Evolutionary conservation across 2,113 vertebrate genomes (phyloP).

Genomic region (Porphyrio hochstetteri): DNA sequence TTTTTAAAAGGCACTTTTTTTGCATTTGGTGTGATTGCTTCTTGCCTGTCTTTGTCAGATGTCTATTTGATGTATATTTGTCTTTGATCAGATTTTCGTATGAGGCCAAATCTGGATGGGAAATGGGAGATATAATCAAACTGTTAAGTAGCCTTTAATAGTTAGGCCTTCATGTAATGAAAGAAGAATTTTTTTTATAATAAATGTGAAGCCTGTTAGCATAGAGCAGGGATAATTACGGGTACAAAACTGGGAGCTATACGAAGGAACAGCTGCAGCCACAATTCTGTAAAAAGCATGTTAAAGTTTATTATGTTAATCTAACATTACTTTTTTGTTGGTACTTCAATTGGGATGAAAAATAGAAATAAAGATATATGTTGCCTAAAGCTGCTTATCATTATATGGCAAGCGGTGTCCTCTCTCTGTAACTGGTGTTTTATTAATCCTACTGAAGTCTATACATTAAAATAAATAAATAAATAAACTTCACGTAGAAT

Average conservation of each 20-base stretch:
- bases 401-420: not conserved
- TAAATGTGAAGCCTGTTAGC: conserved; percentile 20
- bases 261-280: conserved; percentile 55
- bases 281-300: not conserved
- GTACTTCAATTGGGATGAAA: conserved; percentile 4
- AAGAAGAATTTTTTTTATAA: conserved; percentile 25
- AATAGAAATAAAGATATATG: not conserved
- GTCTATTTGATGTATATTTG: not conserved
- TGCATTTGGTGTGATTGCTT: conserved; percentile 4
- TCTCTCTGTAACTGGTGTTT: not conserved
- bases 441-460: not conserved
- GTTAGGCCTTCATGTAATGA: conserved; percentile 26
- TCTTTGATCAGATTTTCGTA: conserved; percentile 31
- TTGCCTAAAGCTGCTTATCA: not conserved
- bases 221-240: conserved; percentile 35
- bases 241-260: conserved; percentile 14
- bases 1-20: not conserved
- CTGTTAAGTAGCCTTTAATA: conserved; percentile 47
- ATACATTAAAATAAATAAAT: not conserved
- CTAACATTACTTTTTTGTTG: not conserved
- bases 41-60: conserved; percentile 32
- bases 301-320: conserved; percentile 37
- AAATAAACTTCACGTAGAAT: not conserved
- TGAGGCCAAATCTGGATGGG: not conserved
- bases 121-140: conserved; percentile 12